Evolutionary conservation across 2,888 invertebrate species (phyloP).

Genomic region (Patella depressa): DNA sequence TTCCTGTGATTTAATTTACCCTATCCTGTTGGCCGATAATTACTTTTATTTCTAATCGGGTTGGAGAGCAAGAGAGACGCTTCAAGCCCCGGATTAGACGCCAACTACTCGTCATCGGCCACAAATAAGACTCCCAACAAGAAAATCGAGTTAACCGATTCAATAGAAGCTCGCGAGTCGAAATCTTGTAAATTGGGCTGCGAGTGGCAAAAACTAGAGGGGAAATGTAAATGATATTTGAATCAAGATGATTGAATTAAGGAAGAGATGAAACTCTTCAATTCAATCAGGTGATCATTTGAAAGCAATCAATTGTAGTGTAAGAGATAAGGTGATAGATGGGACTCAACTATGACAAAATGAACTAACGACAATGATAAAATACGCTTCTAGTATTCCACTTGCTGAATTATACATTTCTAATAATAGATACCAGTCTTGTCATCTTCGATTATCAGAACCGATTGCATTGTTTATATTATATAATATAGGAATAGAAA

Average conservation of each 20-base stretch:
- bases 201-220: slow-evolving; percentile 12
- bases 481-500: no score
- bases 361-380: slow-evolving; percentile 7
- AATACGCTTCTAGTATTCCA: background rate
- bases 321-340: slow-evolving; percentile 19
- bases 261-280: slow-evolving; percentile 26
- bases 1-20: slow-evolving; percentile 25
- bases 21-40: slow-evolving; percentile 25
- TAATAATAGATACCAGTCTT: background rate
- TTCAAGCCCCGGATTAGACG: slow-evolving; percentile 19
- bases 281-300: slow-evolving; percentile 45
- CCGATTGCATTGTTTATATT: no score
- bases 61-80: slow-evolving; percentile 20
- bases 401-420: background rate
- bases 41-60: slow-evolving; percentile 26
- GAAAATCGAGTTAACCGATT: slow-evolving; percentile 21
- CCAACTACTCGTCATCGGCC: slow-evolving; percentile 16
- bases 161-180: slow-evolving; percentile 12
- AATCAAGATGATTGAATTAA: slow-evolving; percentile 26
- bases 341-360: slow-evolving; percentile 2
- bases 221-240: slow-evolving; percentile 33
- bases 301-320: slow-evolving; percentile 44
- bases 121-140: slow-evolving; percentile 23
- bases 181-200: slow-evolving; percentile 4
- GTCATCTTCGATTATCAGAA: no score